phyloP scores from a whole-genome alignment of 2,113 vertebrate genomes.

The Stercorarius parasiticus region DNA sequence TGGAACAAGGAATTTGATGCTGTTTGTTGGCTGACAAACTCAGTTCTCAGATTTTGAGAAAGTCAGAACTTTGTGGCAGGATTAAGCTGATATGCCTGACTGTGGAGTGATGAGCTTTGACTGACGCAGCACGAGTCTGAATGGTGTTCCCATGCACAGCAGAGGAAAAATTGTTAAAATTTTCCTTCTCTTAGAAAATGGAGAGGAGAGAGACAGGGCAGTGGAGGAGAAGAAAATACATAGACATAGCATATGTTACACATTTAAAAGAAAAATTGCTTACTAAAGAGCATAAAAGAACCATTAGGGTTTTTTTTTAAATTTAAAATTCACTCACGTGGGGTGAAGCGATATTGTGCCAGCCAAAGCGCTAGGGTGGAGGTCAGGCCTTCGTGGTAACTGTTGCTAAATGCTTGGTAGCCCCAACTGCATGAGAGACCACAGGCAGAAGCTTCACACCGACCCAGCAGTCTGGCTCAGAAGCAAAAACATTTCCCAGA shows the following conservation, averaged over 20 bases:
- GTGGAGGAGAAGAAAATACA: background rate
- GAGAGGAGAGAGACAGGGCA: background rate
- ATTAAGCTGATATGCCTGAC: constrained; percentile 9
- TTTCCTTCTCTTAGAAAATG: background rate
- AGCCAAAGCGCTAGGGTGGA: background rate
- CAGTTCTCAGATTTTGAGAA: constrained; percentile 53
- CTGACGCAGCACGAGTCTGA: background rate
- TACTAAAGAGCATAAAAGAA: background rate
- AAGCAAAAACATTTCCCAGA: constrained; percentile 26
- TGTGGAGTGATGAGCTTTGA: constrained; percentile 39
- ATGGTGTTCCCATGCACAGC: background rate
- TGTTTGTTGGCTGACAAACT: constrained; percentile 61
- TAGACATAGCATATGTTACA: background rate
- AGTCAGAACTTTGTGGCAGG: background rate
- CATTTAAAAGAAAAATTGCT: background rate
- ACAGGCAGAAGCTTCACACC: constrained; percentile 15
- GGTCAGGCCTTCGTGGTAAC: background rate
- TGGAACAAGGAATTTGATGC: constrained; percentile 49
- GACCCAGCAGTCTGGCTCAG: constrained; percentile 21
- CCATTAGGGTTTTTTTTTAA: background rate
- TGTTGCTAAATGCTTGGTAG: background rate
- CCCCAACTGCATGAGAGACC: background rate
- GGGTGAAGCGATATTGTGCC: background rate
- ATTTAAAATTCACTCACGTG: background rate
- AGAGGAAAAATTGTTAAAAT: background rate